phyloP scores from a whole-genome alignment of 2,888 invertebrate species.

The Melinaea marsaeus region DNA sequence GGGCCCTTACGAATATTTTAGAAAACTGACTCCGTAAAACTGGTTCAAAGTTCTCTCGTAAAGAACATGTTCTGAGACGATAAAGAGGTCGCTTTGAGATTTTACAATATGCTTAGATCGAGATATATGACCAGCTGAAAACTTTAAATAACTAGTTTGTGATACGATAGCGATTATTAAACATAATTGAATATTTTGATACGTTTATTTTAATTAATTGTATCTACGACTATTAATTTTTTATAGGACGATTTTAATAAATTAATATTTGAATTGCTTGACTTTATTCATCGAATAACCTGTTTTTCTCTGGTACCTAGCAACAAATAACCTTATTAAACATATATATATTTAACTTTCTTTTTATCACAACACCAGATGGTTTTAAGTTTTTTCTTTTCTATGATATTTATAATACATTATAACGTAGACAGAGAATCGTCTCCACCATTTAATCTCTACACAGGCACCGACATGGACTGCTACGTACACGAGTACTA shows the following conservation, averaged over 20 bases:
- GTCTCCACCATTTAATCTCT: no score
- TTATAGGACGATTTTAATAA: background rate
- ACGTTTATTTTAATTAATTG: background rate
- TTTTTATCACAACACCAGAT: no score
- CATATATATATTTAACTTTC: no score
- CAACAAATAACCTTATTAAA: no score
- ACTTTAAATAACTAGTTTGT: slow-evolving; percentile 1
- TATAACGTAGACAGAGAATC: no score
- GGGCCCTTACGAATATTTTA: background rate
- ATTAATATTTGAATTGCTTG: no score
- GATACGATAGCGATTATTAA: background rate
- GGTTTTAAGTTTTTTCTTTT: no score
- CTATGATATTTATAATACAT: no score
- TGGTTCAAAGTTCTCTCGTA: slow-evolving; percentile 1
- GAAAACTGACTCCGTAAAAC: background rate
- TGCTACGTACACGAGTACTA: no score
- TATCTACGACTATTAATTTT: background rate
- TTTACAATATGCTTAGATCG: background rate
- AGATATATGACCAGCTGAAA: background rate
- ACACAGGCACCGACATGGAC: no score
- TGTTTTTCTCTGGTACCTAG: no score
- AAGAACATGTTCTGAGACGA: background rate
- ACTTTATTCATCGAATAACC: no score
- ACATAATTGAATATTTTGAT: background rate
- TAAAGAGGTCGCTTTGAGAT: background rate